Base-by-base conservation (phyloP, 2,797 vertebrate species). In the Petrocephalus schoutedeni region DNA sequence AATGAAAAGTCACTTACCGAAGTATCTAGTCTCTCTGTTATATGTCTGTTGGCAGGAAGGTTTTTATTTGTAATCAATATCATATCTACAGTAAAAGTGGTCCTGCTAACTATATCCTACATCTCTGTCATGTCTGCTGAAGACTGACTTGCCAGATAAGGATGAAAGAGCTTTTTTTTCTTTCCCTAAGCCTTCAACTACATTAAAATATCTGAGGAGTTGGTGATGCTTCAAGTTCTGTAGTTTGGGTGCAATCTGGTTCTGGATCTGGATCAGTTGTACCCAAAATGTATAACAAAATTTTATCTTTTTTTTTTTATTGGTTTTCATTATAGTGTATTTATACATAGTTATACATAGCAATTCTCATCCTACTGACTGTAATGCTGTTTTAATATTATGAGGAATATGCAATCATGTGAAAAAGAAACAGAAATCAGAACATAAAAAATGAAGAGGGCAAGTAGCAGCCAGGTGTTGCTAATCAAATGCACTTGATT, bases 111-210 rank as follows among this genome's bases (percentile, higher is more conserved):
- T 36, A 61, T 64, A 36, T 86, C 82, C 91, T 92, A 89, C 91
- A 89, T 92, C 87, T 91, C 90, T 89, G 90, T 92, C 90, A 87
- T 91, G 92, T 93, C 93, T 93, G 93, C 92, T 71, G 16, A 91
- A 90, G 89, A 89, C 92, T 94, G 93, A 92, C 92, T 91, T 77
- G 89, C 88, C 89, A 80, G 91, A 96, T 95, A 94, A 95, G 92
- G 90, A 92, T 74, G 10, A 87, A 57, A 87, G 90, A 90, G 89
- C 85, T 54, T 51, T 77, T n/a, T 49, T 83, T 83, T 54, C 80
- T 8, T 9, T 94, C 91, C 92, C 53, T 74, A 91, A 91, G 92
- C 93, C 92, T 89, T 91, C 74, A 92, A 93, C 91, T 89, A 90
- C 90, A 93, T 93, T 90, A 92, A 93, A 92, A 89, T 71, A 90